phyloP scores from a whole-genome alignment of 2,888 invertebrate species.

The Argyresthia goedartella region DNA sequence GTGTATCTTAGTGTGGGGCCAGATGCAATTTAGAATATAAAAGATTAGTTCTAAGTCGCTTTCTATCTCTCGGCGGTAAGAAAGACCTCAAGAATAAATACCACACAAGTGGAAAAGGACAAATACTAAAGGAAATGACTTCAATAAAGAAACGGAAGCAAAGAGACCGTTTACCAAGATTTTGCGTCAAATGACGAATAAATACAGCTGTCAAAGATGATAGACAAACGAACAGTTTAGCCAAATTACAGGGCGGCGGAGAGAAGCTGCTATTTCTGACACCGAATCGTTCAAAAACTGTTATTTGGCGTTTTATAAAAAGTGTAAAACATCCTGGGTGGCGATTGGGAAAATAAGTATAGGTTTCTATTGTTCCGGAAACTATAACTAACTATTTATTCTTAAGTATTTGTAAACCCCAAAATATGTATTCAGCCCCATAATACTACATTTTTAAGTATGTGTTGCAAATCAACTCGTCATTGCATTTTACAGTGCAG shows the following conservation, averaged over 20 bases:
- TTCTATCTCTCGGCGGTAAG: no score
- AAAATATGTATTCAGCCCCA: no score
- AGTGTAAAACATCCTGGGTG: slow-evolving; percentile 25
- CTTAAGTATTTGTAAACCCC: no score
- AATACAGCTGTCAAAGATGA: slow-evolving; percentile 20
- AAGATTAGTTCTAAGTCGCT: no score
- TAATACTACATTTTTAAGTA: no score
- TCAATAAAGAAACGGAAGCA: slow-evolving; percentile 8
- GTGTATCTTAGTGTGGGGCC: no score
- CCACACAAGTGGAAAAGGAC: not conserved
- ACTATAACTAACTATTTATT: no score
- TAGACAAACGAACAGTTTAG: slow-evolving; percentile 37
- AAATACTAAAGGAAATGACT: not conserved
- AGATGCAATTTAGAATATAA: no score
- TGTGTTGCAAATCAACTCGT: no score
- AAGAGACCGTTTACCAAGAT: not conserved
- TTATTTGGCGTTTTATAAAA: slow-evolving; percentile 12
- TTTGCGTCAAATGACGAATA: slow-evolving; percentile 3
- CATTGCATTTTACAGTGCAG: no score
- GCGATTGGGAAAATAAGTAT: slow-evolving; percentile 11
- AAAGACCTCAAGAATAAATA: no score
- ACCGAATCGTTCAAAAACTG: slow-evolving; percentile 12
- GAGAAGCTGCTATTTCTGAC: slow-evolving; percentile 43
- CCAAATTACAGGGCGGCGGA: slow-evolving; percentile 51
- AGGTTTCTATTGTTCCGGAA: no score